phyloP scores from a whole-genome alignment of 2,888 invertebrate genomes.

The Dasypogon diadema region DNA sequence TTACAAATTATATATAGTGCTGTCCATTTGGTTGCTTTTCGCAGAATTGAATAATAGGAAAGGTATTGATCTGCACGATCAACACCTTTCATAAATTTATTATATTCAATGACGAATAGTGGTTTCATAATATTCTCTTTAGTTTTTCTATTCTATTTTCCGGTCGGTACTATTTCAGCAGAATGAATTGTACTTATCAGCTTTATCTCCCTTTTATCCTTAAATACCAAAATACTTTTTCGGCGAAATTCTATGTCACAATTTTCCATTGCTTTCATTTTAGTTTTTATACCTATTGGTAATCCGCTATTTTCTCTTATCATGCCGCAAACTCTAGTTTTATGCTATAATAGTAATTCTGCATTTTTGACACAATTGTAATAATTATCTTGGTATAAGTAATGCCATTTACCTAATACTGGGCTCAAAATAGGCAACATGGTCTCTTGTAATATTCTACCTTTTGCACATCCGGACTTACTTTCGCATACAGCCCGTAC shows the following conservation, averaged over 20 bases:
- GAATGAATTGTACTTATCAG: background rate
- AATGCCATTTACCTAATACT: background rate
- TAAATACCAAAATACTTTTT: background rate
- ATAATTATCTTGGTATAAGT: background rate
- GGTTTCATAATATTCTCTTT: background rate
- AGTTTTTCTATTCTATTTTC: background rate
- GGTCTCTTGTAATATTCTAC: background rate
- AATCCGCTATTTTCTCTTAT: background rate
- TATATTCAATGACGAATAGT: background rate
- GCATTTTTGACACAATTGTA: background rate
- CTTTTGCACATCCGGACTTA: background rate
- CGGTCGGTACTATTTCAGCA: background rate
- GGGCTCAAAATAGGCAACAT: background rate
- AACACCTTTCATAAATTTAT: constrained; percentile 22
- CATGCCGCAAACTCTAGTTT: background rate
- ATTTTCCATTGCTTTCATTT: background rate
- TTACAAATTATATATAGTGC: constrained; percentile 9
- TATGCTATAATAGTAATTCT: background rate
- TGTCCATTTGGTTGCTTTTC: background rate
- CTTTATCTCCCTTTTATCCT: background rate
- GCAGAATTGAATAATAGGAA: background rate
- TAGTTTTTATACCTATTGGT: background rate
- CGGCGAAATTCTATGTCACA: background rate
- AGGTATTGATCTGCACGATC: constrained; percentile 2
- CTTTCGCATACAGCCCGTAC: background rate